These are phyloP conservation scores for Thalassarche chlororhynchos DNA, from an alignment of 2,113 vertebrate genomes.

Conservation along the genomic window DNA sequence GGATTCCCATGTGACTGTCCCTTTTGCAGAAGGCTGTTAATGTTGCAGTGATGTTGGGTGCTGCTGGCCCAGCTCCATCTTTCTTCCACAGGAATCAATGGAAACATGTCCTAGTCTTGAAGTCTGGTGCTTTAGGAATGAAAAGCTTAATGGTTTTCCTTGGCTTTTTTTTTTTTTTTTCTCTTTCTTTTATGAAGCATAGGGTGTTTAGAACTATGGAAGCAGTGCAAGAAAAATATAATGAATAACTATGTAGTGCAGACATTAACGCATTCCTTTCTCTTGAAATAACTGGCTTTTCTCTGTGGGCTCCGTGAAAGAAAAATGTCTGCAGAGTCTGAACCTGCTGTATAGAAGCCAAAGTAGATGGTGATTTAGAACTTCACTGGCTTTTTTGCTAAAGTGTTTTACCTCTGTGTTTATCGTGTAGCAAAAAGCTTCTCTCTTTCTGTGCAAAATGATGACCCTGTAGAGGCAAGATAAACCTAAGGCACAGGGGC, in stretches of 20 bases:
- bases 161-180: not conserved
- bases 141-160: slow-evolving; percentile 4
- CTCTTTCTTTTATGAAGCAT: not conserved
- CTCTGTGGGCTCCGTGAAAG: slow-evolving; percentile 16
- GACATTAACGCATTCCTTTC: slow-evolving; percentile 58
- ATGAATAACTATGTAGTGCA: slow-evolving; percentile 48
- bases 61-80: slow-evolving; percentile 18
- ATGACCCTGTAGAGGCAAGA: not conserved
- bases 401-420: not conserved
- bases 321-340: slow-evolving; percentile 12
- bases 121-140: not conserved
- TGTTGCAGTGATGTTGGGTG: not conserved
- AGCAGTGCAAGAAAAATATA: slow-evolving; percentile 47
- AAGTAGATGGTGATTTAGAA: slow-evolving; percentile 6
- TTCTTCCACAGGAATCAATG: not conserved
- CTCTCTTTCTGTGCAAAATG: not conserved
- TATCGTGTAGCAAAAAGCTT: not conserved
- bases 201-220: slow-evolving; percentile 24
- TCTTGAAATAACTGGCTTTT: slow-evolving; percentile 59
- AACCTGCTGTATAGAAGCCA: slow-evolving; percentile 30
- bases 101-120: not conserved
- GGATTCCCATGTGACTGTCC: not conserved
- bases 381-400: not conserved
- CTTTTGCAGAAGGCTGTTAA: not conserved
- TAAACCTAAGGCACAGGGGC: not conserved